phyloP scores from a whole-genome alignment of 2,888 invertebrate species.

The Hydropsyche betteni region DNA sequence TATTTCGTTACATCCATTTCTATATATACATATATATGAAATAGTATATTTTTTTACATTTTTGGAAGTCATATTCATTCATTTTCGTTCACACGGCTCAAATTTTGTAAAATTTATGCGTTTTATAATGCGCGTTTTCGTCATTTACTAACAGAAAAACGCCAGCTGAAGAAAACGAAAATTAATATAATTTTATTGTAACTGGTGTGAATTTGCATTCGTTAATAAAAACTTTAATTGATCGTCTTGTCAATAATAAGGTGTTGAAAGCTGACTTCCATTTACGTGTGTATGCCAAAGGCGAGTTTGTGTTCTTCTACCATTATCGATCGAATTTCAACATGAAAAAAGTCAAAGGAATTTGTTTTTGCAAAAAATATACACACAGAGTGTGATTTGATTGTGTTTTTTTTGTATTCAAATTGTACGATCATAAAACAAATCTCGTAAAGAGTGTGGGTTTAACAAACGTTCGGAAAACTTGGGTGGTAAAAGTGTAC shows the following conservation, averaged over 20 bases:
- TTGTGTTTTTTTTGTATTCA: background rate
- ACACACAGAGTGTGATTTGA: slow-evolving; percentile 3
- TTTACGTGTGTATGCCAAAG: background rate
- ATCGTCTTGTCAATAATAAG: background rate
- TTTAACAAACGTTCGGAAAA: background rate
- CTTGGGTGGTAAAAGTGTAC: background rate
- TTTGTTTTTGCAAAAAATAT: background rate
- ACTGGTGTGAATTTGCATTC: background rate
- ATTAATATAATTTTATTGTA: background rate
- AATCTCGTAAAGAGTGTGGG: background rate
- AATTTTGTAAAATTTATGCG: background rate
- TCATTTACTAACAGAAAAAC: background rate
- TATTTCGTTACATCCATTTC: slow-evolving; percentile 43
- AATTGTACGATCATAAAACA: too few relatives aligned
- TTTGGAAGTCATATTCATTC: slow-evolving; percentile 43
- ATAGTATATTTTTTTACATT: too few relatives aligned
- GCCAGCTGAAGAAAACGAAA: slow-evolving; percentile 9
- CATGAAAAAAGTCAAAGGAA: too few relatives aligned
- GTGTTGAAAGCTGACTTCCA: slow-evolving; percentile 20
- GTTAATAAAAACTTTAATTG: slow-evolving; percentile 1
- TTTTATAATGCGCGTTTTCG: slow-evolving; percentile 1
- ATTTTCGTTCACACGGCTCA: slow-evolving; percentile 43
- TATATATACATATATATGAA: slow-evolving; percentile 34
- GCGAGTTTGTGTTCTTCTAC: too few relatives aligned
- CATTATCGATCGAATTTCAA: too few relatives aligned